Evolutionary conservation across 2,113 vertebrate species (phyloP), one percentile per base, ranked within the genome.

Genomic region (Chionodraco myersi): DNA sequence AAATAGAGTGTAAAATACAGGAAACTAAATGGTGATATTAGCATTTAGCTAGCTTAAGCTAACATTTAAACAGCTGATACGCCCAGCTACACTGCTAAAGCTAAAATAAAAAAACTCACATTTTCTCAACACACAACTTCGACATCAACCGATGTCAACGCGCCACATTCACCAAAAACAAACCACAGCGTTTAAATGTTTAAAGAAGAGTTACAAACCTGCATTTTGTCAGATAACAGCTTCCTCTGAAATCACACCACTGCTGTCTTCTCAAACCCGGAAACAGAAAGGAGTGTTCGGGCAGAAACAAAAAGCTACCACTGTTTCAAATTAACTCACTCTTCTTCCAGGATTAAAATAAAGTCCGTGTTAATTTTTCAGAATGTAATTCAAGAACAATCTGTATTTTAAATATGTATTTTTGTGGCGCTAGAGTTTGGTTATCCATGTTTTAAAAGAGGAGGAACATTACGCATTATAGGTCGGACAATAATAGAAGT

Each of bases 261-360:
- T 14, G 74, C 49, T 75, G 58, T 62, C 10, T 69, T 63, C 67
- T 2, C 63, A 77, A 49, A 84, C 44, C 10, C 89, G 91, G 91
- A 94, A 93, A 74, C 78, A 83, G 82, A 90, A 91, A 92, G 69
- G 93, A 87, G n/a, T 76, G 79, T 36, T 91, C 93, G 92, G 94
- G 44, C 30, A 30, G 26, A 91, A 91, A 80, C 74, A 75, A 26
- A 14, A 44, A 23, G 4, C 1, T 0, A 1, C 0, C 5, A 1
- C 7, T 21, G 4, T 11, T 5, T 47, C 6, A 36, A 56, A n/a
- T 45, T 41, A 36, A 0, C 0, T 6, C 1, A 57, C 1, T 59
- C 21, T 8, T 2, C 12, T 3, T 4, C 4, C 0, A 57, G 0
- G 1, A 1, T 14, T 18, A 0, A 54, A n/a, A 59, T 45, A 54